These are phyloP conservation scores for Stenurella melanura DNA, from an alignment of 2,888 invertebrate species.

Conservation along the genomic window DNA sequence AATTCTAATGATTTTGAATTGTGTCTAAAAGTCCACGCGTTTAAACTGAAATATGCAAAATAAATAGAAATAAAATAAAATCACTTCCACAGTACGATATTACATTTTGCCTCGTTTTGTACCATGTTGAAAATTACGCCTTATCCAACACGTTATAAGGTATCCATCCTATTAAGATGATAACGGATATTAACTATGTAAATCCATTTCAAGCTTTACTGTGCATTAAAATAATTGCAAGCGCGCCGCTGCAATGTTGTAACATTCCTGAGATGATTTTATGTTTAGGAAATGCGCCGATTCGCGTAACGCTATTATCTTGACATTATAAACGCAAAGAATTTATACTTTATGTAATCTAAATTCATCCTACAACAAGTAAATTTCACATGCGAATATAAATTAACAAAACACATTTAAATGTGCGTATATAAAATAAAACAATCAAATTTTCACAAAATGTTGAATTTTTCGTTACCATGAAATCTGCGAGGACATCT, in stretches of 20 bases:
- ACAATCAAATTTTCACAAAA: no score
- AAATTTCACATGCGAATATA: slow-evolving; percentile 13
- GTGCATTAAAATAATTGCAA: background rate
- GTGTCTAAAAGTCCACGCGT: no score
- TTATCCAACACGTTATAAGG: no score
- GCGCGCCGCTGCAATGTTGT: slow-evolving; percentile 42
- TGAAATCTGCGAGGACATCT: no score
- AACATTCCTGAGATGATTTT: slow-evolving; percentile 52
- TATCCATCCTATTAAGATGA: no score
- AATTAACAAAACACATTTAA: background rate
- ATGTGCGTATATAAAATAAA: background rate
- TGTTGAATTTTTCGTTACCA: no score
- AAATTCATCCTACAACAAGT: slow-evolving; percentile 39
- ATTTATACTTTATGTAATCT: slow-evolving; percentile 45
- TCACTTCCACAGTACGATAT: background rate
- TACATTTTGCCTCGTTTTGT: background rate
- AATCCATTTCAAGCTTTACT: background rate
- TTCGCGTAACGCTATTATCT: slow-evolving; percentile 43
- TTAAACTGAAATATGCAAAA: background rate
- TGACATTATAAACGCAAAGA: slow-evolving; percentile 42
- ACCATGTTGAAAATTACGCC: background rate
- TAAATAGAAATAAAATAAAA: background rate
- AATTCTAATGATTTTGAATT: no score
- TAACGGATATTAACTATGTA: background rate
- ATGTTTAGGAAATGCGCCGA: slow-evolving; percentile 49